These are phyloP conservation scores for Lepidochrysops patricia DNA, from an alignment of 2,888 invertebrate genomes.

Conservation along the genomic window DNA sequence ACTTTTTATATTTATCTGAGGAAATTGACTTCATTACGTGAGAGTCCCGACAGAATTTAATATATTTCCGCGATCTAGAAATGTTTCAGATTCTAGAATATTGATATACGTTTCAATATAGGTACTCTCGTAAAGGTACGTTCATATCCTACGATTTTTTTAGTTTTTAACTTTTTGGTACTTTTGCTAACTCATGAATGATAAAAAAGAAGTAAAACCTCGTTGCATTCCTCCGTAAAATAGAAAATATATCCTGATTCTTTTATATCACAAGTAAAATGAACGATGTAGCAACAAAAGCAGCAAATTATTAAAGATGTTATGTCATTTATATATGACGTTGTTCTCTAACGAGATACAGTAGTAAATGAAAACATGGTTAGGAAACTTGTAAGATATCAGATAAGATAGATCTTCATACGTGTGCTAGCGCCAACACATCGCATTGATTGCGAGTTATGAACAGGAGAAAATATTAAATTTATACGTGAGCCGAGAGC, in stretches of 20 bases:
- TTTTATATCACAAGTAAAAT: no score
- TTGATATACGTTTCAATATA: no score
- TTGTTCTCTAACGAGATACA: not conserved
- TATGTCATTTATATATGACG: not conserved
- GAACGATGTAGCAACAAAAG: not conserved
- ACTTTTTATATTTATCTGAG: not conserved
- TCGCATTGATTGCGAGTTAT: not conserved
- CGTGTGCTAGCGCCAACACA: not conserved
- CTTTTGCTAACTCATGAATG: not conserved
- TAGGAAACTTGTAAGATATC: not conserved
- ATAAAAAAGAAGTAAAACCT: not conserved
- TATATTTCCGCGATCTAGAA: not conserved
- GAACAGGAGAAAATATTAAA: slow-evolving; percentile 1
- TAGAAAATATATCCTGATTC: no score
- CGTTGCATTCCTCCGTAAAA: no score
- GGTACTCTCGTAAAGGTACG: no score
- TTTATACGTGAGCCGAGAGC: not conserved
- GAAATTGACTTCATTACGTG: not conserved
- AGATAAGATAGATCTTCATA: slow-evolving; percentile 2
- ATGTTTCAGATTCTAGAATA: not conserved
- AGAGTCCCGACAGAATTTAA: not conserved
- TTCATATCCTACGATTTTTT: no score
- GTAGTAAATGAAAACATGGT: slow-evolving; percentile 2
- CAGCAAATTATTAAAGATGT: not conserved
- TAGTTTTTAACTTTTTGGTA: no score